Percentiles rank a stretch among this genome's conserved stretches.
Evolutionary conservation across 1,140 invertebrate species (phyloP).

Genomic region (Hirudo medicinalis): DNA sequence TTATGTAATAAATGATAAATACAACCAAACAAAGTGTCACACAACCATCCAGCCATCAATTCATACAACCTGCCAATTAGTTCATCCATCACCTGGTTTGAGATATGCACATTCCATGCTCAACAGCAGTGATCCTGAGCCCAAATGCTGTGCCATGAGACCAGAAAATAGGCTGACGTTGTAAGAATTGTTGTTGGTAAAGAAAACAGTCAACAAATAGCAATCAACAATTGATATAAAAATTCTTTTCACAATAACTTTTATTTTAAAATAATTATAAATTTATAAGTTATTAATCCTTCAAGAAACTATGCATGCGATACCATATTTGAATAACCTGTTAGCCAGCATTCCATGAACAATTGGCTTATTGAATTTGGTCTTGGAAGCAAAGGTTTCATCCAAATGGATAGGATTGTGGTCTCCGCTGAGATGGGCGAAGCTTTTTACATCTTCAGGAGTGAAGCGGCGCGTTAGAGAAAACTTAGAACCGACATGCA

Average conservation of each 20-base stretch:
- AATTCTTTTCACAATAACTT: neutral
- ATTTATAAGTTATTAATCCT: neutral
- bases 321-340: neutral
- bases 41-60: too few species aligned
- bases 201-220: neutral
- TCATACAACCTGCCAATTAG: too few species aligned
- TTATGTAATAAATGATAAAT: too few species aligned
- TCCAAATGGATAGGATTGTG: conserved; percentile 19
- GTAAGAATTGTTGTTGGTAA: neutral
- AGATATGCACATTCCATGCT: neutral
- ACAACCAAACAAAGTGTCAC: too few species aligned
- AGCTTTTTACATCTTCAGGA: conserved; percentile 14
- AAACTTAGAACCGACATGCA: neutral
- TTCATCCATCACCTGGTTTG: neutral
- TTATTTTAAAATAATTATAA: neutral
- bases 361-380: conserved; percentile 14
- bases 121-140: neutral
- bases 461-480: neutral
- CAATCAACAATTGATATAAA: neutral
- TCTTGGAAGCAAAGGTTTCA: conserved; percentile 1
- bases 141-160: neutral
- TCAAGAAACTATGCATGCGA: neutral
- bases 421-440: conserved; percentile 5
- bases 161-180: neutral
- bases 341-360: conserved; percentile 12